Evolutionary conservation across 2,888 invertebrate genomes (phyloP), one percentile per base, ranked within the genome.

Genomic region (Trichacis sp.): DNA sequence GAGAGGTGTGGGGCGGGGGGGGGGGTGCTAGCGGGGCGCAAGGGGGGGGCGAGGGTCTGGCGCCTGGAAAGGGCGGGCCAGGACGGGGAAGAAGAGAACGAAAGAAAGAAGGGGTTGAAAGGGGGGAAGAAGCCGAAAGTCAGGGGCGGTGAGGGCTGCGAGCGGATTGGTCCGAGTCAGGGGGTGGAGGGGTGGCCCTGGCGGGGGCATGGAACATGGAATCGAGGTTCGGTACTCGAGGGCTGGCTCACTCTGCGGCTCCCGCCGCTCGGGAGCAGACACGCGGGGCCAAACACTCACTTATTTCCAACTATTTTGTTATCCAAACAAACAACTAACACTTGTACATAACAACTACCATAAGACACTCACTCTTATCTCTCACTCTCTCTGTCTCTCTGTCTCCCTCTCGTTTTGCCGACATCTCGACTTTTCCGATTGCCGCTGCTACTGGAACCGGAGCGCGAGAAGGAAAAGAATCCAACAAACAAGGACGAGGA

Each of bases 191-290:
- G 40, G 49, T 40, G 56, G 57, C 49, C 43, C 54, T 19, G 54
- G 19, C 24, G 38, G 56, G 53, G 51, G 36, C 36, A 15, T 36
- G 29, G 54, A 48, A 63, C 55, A 60, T 64, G 64, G 55, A 24
- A 60, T 55, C 70, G 74, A 73, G 75, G 77, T 73, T 79, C 75
- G 75, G 74, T 74, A 74, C 71, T 77, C 76, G 76, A 75, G 78
- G 78, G 77, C 73, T 76, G 75, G 82, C 80, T 83, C 83, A 83
- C 84, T 84, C 83, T 83, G 84, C 84, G 84, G 83, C 84, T 83
- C 84, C 84, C 84, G 83, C 83, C 84, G 84, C 83, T 84, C 83
- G 84, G 84, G 84, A 84, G 84, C 84, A 84, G 77, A 84, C 82
- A 83, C 83, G 84, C 84, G 82, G 84, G 79, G 83, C 84, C 83